Conservation (phyloP, 2,797 vertebrate genomes). For the Crenuchus spilurus region DNA sequence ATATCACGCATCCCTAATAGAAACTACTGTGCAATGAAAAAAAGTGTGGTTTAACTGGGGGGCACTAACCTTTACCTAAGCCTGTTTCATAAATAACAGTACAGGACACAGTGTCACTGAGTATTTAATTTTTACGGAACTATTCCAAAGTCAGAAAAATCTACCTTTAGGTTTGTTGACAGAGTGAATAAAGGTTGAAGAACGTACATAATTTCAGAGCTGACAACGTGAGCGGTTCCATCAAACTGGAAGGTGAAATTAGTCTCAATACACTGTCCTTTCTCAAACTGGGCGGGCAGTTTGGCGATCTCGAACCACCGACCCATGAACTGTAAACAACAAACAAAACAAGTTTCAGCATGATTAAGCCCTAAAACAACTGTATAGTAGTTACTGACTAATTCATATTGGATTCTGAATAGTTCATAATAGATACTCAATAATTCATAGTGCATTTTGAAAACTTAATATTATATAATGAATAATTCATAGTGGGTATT, state of each 20-base stretch:
- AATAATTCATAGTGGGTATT: too few relatives aligned
- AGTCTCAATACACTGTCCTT: slow-evolving; percentile 87
- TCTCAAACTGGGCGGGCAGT: slow-evolving; percentile 87
- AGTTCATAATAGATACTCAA: not conserved
- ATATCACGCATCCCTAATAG: too few relatives aligned
- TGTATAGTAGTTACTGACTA: not conserved
- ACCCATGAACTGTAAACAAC: slow-evolving; percentile 83
- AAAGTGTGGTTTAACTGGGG: too few relatives aligned
- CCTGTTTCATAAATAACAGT: too few relatives aligned
- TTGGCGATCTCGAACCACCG: slow-evolving; percentile 93
- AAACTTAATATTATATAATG: too few relatives aligned
- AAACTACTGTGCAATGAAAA: too few relatives aligned
- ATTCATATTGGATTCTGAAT: not conserved
- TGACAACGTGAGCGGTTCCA: slow-evolving; percentile 83
- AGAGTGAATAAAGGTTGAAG: too few relatives aligned
- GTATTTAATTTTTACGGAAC: too few relatives aligned
- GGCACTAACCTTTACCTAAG: too few relatives aligned
- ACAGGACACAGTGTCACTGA: too few relatives aligned
- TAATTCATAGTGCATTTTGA: not conserved
- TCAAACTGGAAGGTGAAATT: slow-evolving; percentile 84
- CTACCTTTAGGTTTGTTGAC: too few relatives aligned
- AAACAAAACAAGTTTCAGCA: not conserved
- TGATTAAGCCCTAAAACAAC: not conserved
- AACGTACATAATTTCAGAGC: slow-evolving; percentile 88
- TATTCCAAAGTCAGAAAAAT: too few relatives aligned